These are phyloP conservation scores for Pediacus dermestoides DNA, from an alignment of 2,888 invertebrate genomes.

Conservation along the genomic window DNA sequence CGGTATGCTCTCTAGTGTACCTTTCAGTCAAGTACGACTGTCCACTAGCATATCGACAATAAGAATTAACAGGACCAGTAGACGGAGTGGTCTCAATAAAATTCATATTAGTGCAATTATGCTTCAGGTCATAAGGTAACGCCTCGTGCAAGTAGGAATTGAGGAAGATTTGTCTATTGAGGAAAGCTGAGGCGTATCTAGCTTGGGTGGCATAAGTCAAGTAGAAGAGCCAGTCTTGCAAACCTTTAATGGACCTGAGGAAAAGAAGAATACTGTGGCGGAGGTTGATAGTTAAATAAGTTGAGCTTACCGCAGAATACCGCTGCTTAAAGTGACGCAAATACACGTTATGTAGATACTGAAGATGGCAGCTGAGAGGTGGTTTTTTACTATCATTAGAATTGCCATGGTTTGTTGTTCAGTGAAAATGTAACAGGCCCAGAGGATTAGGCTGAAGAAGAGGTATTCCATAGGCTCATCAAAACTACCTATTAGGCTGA, in stretches of 20 bases:
- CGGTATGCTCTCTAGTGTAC: constrained; percentile 59
- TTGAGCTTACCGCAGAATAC: constrained; percentile 65
- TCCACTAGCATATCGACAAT: constrained; percentile 68
- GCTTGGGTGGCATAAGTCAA: constrained; percentile 75
- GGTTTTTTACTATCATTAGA: constrained; percentile 75
- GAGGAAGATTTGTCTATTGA: constrained; percentile 69
- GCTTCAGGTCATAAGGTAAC: constrained; percentile 50
- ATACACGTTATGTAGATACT: constrained; percentile 76
- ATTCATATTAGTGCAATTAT: constrained; percentile 57
- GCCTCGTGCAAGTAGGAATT: constrained; percentile 53
- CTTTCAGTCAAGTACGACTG: constrained; percentile 69
- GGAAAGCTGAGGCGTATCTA: constrained; percentile 72
- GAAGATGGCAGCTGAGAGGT: constrained; percentile 71
- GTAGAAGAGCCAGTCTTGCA: constrained; percentile 79
- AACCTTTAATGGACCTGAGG: constrained; percentile 68
- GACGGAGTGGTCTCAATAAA: constrained; percentile 56
- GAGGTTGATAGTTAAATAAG: constrained; percentile 5
- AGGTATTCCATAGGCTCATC: constrained; percentile 59
- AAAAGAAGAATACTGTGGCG: constrained; percentile 11
- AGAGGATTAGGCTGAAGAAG: constrained; percentile 68
- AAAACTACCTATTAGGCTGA: constrained; percentile 58
- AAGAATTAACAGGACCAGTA: constrained; percentile 50
- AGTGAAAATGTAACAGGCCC: constrained; percentile 81
- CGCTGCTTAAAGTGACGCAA: constrained; percentile 68
- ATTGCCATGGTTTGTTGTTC: constrained; percentile 83